Evolutionary conservation across 2,113 vertebrate species (phyloP), one percentile per base, ranked within the genome.

Genomic region (Sylvietta virens): DNA sequence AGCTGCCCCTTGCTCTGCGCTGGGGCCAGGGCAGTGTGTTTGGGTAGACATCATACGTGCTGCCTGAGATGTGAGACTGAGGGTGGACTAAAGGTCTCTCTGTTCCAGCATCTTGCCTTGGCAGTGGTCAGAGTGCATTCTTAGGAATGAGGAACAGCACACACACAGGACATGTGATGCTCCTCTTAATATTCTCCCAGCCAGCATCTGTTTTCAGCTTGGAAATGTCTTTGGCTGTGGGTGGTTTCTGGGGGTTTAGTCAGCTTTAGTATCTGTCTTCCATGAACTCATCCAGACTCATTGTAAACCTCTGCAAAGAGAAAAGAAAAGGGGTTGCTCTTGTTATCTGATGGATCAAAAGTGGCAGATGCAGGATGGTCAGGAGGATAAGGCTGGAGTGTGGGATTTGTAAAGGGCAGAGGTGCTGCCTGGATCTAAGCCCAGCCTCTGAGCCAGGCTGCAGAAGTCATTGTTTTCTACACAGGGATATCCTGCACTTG

Each of bases 11-110:
- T 65, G 91, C 73, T 58, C 77, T 72, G 48, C 0, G 1, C 77
- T 24, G 45, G 35, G 53, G 53, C 77, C 33, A 11, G 77, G 60
- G 61, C 80, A 50, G 42, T 16, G 13, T 9, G 1, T 42, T 45
- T 42, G 28, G 30, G 27, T 20, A 19, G 42, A 31, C 22, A 64
- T 27, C 3, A 1, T 23, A 35, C 0, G 1, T 60, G 62, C 81
- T 79, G 73, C 88, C 73, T 45, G 74, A 64, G 74, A 44, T 11
- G 0, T 23, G 31, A 30, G 64, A 21, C 40, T 47, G 15, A 22
- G 58, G 45, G 50, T n/a, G 23, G 24, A 15, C 10, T 27, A 23
- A 86, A 83, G 56, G 8, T 13, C 30, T 66, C 8, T 82, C 23
- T 73, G 28, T 78, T 86, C 54, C 72, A 78, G 69, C 23, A 53